A percentile compares a stretch with the other conserved stretches of the same genome.
Conservation (phyloP, 2,888 invertebrate species). For the Colletes collaris region DNA sequence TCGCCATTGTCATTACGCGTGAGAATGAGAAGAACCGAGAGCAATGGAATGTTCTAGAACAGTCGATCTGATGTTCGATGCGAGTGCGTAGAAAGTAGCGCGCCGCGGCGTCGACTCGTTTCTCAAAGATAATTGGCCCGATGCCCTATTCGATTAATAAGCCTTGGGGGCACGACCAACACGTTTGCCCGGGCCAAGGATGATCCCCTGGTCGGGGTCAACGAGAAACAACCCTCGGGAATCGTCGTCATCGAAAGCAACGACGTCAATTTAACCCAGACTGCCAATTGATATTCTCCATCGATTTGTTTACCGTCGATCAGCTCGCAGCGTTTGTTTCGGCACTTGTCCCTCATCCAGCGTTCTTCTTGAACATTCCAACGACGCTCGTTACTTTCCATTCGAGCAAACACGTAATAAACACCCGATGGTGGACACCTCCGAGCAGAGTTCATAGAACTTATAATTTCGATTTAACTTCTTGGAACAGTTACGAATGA, state of each 20-base stretch:
- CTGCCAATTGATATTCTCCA: background rate
- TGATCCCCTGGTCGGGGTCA: conserved; percentile 66
- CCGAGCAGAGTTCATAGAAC: too few species aligned
- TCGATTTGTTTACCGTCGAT: conserved; percentile 12
- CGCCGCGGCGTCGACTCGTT: conserved; percentile 24
- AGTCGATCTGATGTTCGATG: background rate
- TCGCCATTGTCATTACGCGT: background rate
- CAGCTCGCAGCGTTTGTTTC: background rate
- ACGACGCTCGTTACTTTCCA: too few species aligned
- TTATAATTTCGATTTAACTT: too few species aligned
- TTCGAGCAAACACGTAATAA: too few species aligned
- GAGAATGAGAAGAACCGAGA: background rate
- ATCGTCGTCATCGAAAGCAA: background rate
- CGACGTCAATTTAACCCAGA: background rate
- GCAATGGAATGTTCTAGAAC: conserved; percentile 25
- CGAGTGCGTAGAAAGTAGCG: background rate
- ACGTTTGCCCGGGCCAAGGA: conserved; percentile 45
- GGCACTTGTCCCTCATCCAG: too few species aligned
- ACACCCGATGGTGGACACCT: too few species aligned
- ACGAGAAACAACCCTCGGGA: conserved; percentile 39
- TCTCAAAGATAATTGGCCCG: conserved; percentile 58
- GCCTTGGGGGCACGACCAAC: conserved; percentile 58
- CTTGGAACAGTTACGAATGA: too few species aligned
- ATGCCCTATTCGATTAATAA: conserved; percentile 34
- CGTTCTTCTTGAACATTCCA: too few species aligned